Base-by-base conservation (phyloP, 1,140 invertebrate genomes). In the Theocolax elegans region DNA sequence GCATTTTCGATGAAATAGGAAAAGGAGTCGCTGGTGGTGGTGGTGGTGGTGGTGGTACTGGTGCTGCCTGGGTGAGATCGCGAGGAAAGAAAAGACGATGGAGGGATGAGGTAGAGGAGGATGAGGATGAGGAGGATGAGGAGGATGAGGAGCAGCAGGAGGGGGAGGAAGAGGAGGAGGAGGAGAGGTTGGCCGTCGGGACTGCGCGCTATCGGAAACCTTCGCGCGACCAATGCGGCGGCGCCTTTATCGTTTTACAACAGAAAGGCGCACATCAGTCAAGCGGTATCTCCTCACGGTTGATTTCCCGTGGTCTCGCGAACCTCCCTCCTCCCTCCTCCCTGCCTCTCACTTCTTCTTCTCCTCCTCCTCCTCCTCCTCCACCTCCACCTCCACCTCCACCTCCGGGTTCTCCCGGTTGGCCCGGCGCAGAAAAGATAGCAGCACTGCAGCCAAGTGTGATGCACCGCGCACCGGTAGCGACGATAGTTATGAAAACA, bases 241-340 rank as follows among this genome's bases (percentile, higher is more conserved):
- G 77, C 81, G 83, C 83, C 83, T 86, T 85, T 85, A 85, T 86
- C 85, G 83, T 85, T 86, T 85, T 85, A 83, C 83, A 85, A 84
- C 85, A 85, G 84, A 85, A 85, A 85, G 83, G 84, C 81, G 84
- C 83, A 83, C 85, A 86, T 86, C 85, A 86, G 84, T 85, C 85
- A 85, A 84, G 80, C 80, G 83, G 80, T 86, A 86, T 86, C 85
- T 85, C 82, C 85, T 86, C 84, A 86, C 85, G 83, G 76, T 86
- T 86, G 84, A 85, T 86, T 86, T 85, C 84, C 85, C 82, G 83
- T 84, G 80, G 82, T 74, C 83, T 80, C 79, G 75, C 75, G 72
- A 62, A 66, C 72, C 54, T 23, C 25, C 67, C 38, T 40, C 67
- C 23, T 46, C 46, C 49, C 70, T 56, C 68, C 68, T 64, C 66